Evolutionary conservation across 2,113 vertebrate genomes (phyloP).

Genomic region (Cettia cetti): DNA sequence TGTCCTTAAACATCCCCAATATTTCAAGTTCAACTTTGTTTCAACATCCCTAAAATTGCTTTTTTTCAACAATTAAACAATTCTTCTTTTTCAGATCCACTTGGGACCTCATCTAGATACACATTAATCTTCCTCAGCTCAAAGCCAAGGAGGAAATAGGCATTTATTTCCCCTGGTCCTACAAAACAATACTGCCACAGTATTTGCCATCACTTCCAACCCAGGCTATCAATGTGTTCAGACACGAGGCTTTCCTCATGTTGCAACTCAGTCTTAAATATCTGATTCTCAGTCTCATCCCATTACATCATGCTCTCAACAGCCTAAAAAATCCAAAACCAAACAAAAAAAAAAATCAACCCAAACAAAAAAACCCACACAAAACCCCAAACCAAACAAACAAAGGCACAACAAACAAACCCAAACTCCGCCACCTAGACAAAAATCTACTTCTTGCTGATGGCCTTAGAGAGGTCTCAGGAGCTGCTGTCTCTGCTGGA

Average conservation of each 20-base stretch:
- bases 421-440: background rate
- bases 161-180: background rate
- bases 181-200: background rate
- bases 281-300: background rate
- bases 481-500: background rate
- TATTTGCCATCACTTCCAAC: fast-evolving
- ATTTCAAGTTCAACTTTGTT: background rate
- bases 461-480: background rate
- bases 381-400: background rate
- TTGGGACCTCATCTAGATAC: background rate
- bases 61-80: constrained; percentile 31
- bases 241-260: background rate
- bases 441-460: background rate
- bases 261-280: background rate
- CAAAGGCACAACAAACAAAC: background rate
- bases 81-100: background rate
- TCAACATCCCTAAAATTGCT: background rate
- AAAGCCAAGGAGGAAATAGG: background rate
- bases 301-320: background rate
- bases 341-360: background rate
- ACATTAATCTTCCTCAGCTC: background rate
- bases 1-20: background rate
- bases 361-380: background rate
- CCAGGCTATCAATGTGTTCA: background rate
- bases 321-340: background rate